Evolutionary conservation across 2,113 vertebrate species (phyloP).

Genomic region (Kryptolebias marmoratus): DNA sequence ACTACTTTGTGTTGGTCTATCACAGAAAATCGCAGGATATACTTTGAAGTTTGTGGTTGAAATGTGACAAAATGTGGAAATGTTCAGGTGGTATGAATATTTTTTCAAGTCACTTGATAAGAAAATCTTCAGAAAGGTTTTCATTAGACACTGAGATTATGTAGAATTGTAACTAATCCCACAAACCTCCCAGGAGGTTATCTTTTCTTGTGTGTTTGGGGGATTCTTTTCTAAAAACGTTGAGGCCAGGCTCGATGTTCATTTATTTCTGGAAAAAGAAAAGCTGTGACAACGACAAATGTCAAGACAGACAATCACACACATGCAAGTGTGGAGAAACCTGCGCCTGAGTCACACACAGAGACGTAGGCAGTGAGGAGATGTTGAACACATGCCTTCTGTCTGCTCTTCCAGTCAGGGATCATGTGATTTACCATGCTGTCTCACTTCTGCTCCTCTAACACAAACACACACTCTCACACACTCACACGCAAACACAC

Average conservation of each 20-base stretch:
- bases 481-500: background rate
- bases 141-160: background rate
- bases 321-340: background rate
- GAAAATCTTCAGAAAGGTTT: background rate
- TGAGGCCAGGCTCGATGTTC: constrained; percentile 1
- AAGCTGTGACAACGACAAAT: constrained; percentile 30
- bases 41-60: no score
- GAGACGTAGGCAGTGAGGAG: constrained; percentile 17
- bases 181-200: background rate
- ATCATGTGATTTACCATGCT: constrained; percentile 69
- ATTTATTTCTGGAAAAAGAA: constrained; percentile 22
- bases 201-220: background rate
- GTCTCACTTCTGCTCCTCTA: constrained; percentile 49
- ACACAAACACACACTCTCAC: constrained; percentile 1
- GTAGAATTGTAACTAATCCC: background rate
- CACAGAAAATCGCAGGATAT: no score
- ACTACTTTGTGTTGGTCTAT: no score
- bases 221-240: background rate
- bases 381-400: constrained; percentile 49
- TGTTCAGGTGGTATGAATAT: no score
- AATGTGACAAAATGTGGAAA: background rate
- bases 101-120: background rate
- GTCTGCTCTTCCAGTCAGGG: constrained; percentile 42
- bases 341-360: constrained; percentile 15
- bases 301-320: background rate